Percentiles rank a stretch among this genome's conserved stretches.
Conservation (phyloP, 2,888 invertebrate genomes). For the Lepidocyrtinus sp. region DNA sequence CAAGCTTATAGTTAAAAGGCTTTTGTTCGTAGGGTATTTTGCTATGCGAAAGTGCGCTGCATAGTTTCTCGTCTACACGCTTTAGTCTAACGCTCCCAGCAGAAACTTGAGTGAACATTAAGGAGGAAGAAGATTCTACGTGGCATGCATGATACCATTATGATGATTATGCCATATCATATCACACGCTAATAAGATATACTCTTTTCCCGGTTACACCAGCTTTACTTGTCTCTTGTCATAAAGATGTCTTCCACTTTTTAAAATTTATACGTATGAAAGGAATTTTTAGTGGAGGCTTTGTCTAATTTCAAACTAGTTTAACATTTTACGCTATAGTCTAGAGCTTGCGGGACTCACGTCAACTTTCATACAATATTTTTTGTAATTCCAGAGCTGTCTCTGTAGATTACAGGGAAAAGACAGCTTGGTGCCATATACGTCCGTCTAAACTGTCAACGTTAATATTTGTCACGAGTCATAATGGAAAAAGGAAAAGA, state of each 20-base stretch:
- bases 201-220: too few species aligned
- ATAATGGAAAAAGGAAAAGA: slow-evolving; percentile 1
- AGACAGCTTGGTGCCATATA: slow-evolving; percentile 21
- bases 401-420: slow-evolving; percentile 33
- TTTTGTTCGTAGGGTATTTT: not conserved
- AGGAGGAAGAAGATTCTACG: slow-evolving; percentile 14
- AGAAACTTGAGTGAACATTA: slow-evolving; percentile 38
- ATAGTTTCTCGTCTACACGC: too few species aligned
- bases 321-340: too few species aligned
- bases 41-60: too few species aligned
- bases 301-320: too few species aligned
- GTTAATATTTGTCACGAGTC: not conserved
- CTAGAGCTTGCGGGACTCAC: too few species aligned
- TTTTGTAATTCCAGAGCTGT: slow-evolving; percentile 53
- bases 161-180: slow-evolving; percentile 35
- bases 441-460: slow-evolving; percentile 46
- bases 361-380: too few species aligned
- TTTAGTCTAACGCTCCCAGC: not conserved
- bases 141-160: slow-evolving; percentile 11
- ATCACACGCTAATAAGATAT: too few species aligned
- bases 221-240: slow-evolving; percentile 53
- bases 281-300: too few species aligned
- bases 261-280: too few species aligned
- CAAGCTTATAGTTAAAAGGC: not conserved
- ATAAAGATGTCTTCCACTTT: slow-evolving; percentile 44